phyloP scores from a whole-genome alignment of 1,140 invertebrate genomes.

The Bilobella aurantiaca region DNA sequence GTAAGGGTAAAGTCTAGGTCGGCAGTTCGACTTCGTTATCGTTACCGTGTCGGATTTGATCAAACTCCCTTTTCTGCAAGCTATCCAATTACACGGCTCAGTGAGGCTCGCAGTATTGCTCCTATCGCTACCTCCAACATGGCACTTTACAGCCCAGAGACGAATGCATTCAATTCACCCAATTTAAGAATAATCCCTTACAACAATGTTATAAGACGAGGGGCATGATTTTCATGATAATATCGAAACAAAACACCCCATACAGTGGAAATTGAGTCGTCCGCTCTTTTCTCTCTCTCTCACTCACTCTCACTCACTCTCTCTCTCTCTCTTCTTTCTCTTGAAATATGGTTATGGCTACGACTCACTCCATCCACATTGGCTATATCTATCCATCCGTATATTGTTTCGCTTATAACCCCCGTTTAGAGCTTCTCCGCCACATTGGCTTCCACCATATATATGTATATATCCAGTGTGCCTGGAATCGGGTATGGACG shows the following conservation, averaged over 20 bases:
- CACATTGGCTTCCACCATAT: too few relatives aligned
- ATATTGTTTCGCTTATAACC: too few relatives aligned
- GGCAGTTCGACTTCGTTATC: slow-evolving; percentile 26
- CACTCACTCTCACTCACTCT: neutral
- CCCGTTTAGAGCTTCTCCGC: too few relatives aligned
- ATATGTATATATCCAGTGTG: too few relatives aligned
- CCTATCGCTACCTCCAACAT: slow-evolving; percentile 25
- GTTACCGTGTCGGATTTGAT: slow-evolving; percentile 34
- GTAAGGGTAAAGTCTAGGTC: too few relatives aligned
- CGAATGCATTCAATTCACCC: too few relatives aligned
- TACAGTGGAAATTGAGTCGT: slow-evolving; percentile 28
- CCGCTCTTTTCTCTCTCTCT: slow-evolving; percentile 10
- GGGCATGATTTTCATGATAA: slow-evolving; percentile 33
- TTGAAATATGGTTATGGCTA: too few relatives aligned
- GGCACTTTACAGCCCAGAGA: slow-evolving; percentile 29
- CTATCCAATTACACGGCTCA: slow-evolving; percentile 36
- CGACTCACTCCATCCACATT: too few relatives aligned
- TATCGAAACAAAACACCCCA: slow-evolving; percentile 26
- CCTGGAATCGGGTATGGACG: too few relatives aligned
- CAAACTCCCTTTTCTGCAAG: slow-evolving; percentile 35
- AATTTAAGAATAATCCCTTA: too few relatives aligned
- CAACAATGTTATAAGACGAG: too few relatives aligned
- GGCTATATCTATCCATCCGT: too few relatives aligned
- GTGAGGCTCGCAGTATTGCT: slow-evolving; percentile 32
- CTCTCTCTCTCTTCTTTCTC: neutral